A percentile compares a stretch with the other conserved stretches of the same genome.
These are phyloP conservation scores for Dichetophora obliterata DNA, from an alignment of 2,888 invertebrate genomes.

Conservation along the genomic window DNA sequence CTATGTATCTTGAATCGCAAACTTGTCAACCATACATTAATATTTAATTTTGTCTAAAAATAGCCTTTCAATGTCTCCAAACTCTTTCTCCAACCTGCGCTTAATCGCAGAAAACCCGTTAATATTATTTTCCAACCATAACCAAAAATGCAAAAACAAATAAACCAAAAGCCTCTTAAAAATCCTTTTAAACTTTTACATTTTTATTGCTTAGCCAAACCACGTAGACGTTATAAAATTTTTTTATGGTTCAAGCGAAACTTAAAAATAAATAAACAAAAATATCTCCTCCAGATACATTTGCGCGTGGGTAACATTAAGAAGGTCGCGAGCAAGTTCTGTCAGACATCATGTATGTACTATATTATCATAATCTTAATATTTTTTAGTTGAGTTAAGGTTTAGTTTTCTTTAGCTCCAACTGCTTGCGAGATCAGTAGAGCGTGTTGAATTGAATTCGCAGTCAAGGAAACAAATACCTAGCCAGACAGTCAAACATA, in stretches of 20 bases:
- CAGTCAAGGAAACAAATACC: constrained; percentile 31
- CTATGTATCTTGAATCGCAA: too few relatives aligned
- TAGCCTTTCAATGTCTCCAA: too few relatives aligned
- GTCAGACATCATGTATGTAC: constrained; percentile 19
- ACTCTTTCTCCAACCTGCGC: too few relatives aligned
- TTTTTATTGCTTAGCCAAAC: constrained; percentile 6
- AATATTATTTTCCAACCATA: background rate
- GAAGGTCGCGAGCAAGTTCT: constrained; percentile 19
- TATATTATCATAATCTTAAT: constrained; percentile 8
- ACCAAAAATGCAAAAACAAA: background rate
- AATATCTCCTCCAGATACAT: background rate
- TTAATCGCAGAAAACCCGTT: background rate
- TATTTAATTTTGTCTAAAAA: too few relatives aligned
- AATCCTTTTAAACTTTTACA: background rate
- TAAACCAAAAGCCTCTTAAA: background rate
- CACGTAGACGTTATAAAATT: background rate
- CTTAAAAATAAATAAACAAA: too few relatives aligned
- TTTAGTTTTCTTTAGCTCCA: background rate
- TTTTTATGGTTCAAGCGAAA: constrained; percentile 4
- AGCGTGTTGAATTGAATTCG: constrained; percentile 2
- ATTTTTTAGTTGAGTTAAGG: background rate
- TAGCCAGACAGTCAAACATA: background rate
- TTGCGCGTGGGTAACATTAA: constrained; percentile 17
- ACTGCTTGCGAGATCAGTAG: constrained; percentile 8
- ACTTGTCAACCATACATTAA: too few relatives aligned